Evolutionary conservation across 92 coral and sea anemone genomes (phyloP).

Genomic region (Porites cylindrica): DNA sequence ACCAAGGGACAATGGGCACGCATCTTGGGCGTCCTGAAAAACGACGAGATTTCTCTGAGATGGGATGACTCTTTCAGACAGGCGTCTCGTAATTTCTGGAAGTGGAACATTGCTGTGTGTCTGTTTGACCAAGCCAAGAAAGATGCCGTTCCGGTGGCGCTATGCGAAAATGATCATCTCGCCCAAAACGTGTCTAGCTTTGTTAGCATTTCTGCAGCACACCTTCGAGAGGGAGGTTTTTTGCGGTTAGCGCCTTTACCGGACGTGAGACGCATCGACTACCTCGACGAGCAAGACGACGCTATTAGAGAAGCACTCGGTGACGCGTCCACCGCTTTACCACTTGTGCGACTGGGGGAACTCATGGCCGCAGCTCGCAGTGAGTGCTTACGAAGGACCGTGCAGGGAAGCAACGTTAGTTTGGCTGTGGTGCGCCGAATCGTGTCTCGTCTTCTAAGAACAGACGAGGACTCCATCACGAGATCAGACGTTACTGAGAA

Average conservation of each 20-base stretch:
- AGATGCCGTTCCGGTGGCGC: background rate
- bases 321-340: background rate
- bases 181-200: background rate
- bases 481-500: too few species aligned
- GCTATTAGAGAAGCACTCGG: background rate
- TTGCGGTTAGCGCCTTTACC: background rate
- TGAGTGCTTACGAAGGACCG: background rate
- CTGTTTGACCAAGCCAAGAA: background rate
- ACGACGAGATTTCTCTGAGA: background rate
- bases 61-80: background rate
- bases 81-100: background rate
- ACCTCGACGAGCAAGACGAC: background rate
- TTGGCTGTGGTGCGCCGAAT: background rate
- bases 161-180: background rate
- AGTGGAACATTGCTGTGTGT: constrained; percentile 10
- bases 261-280: too few species aligned
- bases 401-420: background rate
- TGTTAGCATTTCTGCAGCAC: background rate
- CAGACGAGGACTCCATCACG: background rate
- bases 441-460: background rate
- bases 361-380: background rate
- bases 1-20: background rate
- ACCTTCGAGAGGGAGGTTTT: background rate
- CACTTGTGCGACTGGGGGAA: background rate
- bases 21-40: background rate